phyloP scores from a whole-genome alignment of 2,797 vertebrate species.

The Spinus olivaceus region DNA sequence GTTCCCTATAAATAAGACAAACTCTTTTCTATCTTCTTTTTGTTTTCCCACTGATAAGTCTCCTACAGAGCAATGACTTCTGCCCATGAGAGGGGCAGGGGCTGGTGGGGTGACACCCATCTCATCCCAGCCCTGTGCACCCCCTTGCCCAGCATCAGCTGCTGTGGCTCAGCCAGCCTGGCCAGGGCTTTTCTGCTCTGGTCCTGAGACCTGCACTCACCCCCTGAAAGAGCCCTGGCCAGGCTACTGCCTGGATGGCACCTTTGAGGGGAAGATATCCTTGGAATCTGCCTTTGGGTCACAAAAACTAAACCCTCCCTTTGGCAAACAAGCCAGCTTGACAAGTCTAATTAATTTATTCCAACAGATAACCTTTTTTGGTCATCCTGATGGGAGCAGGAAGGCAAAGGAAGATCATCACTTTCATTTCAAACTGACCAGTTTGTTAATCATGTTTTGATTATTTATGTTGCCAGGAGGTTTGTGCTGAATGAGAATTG shows the following conservation, averaged over 20 bases:
- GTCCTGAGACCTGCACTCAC: fast-evolving
- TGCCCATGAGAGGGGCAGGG: not conserved
- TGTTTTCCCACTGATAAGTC: not conserved
- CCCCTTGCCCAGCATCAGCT: fast-evolving
- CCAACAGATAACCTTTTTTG: constrained; percentile 27
- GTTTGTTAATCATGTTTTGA: constrained; percentile 40
- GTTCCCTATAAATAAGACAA: not conserved
- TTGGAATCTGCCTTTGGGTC: not conserved
- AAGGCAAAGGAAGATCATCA: constrained; percentile 24
- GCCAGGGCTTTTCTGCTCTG: not conserved
- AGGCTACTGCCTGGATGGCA: fast-evolving
- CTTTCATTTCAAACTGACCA: constrained; percentile 46
- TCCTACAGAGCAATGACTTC: not conserved
- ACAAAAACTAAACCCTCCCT: not conserved
- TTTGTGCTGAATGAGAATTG: not conserved
- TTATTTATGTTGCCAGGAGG: constrained; percentile 37
- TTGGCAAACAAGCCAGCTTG: not conserved
- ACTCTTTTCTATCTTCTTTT: not conserved
- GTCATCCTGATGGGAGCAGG: constrained; percentile 16
- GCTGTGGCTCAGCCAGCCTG: not conserved
- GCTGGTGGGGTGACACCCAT: not conserved
- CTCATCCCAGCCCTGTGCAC: fast-evolving
- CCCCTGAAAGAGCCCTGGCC: fast-evolving
- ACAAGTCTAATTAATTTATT: constrained; percentile 26
- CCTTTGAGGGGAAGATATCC: not conserved